phyloP scores from a whole-genome alignment of 2,797 vertebrate species.

The Notolabrus celidotus region DNA sequence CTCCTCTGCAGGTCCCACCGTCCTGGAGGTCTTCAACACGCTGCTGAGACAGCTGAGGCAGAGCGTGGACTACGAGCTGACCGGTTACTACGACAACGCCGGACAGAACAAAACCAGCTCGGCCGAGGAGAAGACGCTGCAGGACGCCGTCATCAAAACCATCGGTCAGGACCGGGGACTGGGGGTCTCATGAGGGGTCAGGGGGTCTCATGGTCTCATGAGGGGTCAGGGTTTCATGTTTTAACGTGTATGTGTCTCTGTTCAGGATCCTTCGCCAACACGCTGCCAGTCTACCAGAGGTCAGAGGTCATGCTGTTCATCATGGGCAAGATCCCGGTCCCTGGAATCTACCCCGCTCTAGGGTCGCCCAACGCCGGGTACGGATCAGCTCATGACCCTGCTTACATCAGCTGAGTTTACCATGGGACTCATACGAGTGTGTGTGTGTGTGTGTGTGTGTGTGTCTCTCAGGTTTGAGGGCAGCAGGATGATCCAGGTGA shows the following conservation, averaged over 20 bases:
- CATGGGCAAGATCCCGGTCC: slow-evolving; percentile 94
- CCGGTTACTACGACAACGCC: slow-evolving; percentile 86
- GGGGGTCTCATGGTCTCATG: too few relatives aligned
- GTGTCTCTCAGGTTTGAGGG: slow-evolving; percentile 86
- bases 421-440: too few relatives aligned
- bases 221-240: neutral
- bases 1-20: slow-evolving; percentile 89
- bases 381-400: neutral
- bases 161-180: slow-evolving; percentile 84
- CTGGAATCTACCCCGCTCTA: slow-evolving; percentile 87
- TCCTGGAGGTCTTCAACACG: slow-evolving; percentile 94
- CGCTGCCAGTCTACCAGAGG: slow-evolving; percentile 92
- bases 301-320: slow-evolving; percentile 97
- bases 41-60: slow-evolving; percentile 91
- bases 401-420: too few relatives aligned
- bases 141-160: slow-evolving; percentile 92
- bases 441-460: neutral
- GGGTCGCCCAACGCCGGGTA: slow-evolving; percentile 88
- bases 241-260: neutral
- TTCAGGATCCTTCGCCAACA: slow-evolving; percentile 92
- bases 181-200: too few relatives aligned
- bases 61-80: slow-evolving; percentile 92
- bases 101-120: slow-evolving; percentile 76
- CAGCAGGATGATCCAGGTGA: slow-evolving; percentile 92
- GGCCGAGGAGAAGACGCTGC: slow-evolving; percentile 89